phyloP scores from a whole-genome alignment of 2,888 invertebrate species.

The Dasypogon diadema region DNA sequence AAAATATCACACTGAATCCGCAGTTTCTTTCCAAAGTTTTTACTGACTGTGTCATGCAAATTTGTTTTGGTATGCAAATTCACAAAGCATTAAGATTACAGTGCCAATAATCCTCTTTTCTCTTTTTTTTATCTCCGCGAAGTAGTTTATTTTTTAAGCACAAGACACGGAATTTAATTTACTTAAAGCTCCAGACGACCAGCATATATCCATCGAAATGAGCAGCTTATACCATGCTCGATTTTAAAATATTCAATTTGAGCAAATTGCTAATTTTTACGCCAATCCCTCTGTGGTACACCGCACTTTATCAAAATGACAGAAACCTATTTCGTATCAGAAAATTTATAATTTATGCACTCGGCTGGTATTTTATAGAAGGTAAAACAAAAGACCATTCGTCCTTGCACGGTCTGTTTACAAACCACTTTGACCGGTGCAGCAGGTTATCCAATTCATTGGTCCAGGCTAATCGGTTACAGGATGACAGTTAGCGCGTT shows the following conservation, averaged over 20 bases:
- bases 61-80: constrained; percentile 1
- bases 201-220: too few species aligned
- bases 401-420: constrained; percentile 31
- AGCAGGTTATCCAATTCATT: constrained; percentile 45
- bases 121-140: too few species aligned
- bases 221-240: too few species aligned
- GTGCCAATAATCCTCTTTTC: neutral
- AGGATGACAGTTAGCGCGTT: constrained; percentile 30
- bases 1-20: constrained; percentile 2
- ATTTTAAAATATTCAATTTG: too few species aligned
- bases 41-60: neutral
- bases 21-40: neutral
- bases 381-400: constrained; percentile 15
- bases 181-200: too few species aligned
- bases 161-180: too few species aligned
- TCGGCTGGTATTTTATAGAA: neutral
- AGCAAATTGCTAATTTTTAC: neutral
- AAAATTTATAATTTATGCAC: neutral
- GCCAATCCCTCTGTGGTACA: neutral
- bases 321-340: neutral
- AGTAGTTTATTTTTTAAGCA: too few species aligned
- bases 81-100: neutral
- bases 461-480: constrained; percentile 46
- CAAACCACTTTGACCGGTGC: constrained; percentile 43
- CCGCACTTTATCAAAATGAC: constrained; percentile 2